These are phyloP conservation scores for Nomada fucata DNA, from an alignment of 2,888 invertebrate species.

Conservation along the genomic window DNA sequence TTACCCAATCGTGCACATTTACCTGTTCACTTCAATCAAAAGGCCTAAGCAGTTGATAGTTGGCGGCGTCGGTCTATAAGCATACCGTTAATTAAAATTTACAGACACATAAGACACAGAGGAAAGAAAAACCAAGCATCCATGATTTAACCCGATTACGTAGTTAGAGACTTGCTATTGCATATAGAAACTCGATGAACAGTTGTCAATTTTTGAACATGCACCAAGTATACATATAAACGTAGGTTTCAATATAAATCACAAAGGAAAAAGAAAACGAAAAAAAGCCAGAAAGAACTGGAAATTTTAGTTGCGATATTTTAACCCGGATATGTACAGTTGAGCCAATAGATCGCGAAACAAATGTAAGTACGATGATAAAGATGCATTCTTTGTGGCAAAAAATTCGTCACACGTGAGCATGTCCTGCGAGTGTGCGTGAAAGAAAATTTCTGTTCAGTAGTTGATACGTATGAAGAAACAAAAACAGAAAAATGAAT, in stretches of 20 bases:
- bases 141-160: conserved; percentile 31
- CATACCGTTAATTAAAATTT: conserved; percentile 38
- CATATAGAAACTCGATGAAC: conserved; percentile 42
- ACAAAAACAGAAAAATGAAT: conserved; percentile 22
- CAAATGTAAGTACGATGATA: no score
- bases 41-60: conserved; percentile 58
- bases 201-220: conserved; percentile 58
- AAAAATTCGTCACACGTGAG: conserved; percentile 15
- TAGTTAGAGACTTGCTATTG: conserved; percentile 60
- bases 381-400: neutral
- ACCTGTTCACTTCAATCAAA: conserved; percentile 34
- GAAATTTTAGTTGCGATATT: neutral
- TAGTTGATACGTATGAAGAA: neutral
- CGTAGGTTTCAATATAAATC: conserved; percentile 49
- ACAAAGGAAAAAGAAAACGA: neutral
- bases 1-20: conserved; percentile 13
- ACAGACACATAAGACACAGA: conserved; percentile 11
- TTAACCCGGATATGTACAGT: no score
- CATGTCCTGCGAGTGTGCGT: conserved; percentile 9
- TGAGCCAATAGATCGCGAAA: no score
- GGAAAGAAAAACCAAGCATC: conserved; percentile 17
- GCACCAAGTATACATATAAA: conserved; percentile 57
- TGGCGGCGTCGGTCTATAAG: conserved; percentile 47
- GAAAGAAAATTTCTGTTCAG: conserved; percentile 2
- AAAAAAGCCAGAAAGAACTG: conserved; percentile 2